Evolutionary conservation across 1,140 invertebrate species (phyloP).

Genomic region (Nephila pilipes): DNA sequence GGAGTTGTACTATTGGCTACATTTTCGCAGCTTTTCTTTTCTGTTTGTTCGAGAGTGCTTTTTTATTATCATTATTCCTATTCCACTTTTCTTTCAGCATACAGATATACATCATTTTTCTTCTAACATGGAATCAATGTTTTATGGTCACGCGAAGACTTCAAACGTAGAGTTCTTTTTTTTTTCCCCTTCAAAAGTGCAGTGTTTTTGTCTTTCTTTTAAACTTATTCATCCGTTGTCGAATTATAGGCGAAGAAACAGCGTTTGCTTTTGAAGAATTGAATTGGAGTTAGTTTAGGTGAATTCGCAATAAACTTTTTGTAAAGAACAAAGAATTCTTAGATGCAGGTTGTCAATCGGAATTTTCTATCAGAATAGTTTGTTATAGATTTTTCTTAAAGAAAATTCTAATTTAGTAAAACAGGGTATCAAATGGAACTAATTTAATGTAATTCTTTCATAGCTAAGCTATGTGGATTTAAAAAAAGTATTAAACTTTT

Average conservation of each 20-base stretch:
- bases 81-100: constrained; percentile 16
- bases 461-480: too few relatives aligned
- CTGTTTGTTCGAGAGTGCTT: not conserved
- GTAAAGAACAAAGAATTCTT: not conserved
- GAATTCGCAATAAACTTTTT: not conserved
- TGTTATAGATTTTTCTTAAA: too few relatives aligned
- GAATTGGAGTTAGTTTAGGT: not conserved
- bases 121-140: not conserved
- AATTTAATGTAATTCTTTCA: too few relatives aligned
- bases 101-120: constrained; percentile 32
- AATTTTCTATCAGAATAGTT: too few relatives aligned
- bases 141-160: not conserved
- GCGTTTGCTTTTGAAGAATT: not conserved
- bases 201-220: not conserved
- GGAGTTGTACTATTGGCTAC: constrained; percentile 11
- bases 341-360: too few relatives aligned
- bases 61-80: constrained; percentile 10
- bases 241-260: not conserved
- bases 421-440: too few relatives aligned
- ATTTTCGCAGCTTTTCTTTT: not conserved
- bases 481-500: too few relatives aligned
- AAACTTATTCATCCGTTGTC: not conserved
- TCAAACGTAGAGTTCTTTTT: not conserved
- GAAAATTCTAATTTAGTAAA: too few relatives aligned
- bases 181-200: not conserved